Percentiles rank a stretch among this genome's conserved stretches.
Conservation (phyloP, 2,113 vertebrate species). For the Lagopus muta region DNA sequence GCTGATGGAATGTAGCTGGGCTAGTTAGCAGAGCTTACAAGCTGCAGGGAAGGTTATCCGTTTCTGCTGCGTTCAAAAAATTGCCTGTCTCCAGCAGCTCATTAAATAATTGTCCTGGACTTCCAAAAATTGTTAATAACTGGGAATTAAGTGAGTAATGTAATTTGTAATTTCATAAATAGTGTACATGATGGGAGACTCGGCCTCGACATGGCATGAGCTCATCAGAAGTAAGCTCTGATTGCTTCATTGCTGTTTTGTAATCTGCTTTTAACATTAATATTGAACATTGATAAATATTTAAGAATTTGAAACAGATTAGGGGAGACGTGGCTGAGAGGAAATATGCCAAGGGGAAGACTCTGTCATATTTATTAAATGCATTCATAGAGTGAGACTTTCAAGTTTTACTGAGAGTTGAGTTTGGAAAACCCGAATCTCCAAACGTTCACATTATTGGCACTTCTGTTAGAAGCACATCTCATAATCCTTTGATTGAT, state of each 20-base stretch:
- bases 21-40: slow-evolving; percentile 54
- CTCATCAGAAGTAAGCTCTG: slow-evolving; percentile 6
- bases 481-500: background rate
- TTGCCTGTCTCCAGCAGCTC: background rate
- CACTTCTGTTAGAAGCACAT: background rate
- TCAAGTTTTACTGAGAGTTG: background rate
- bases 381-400: background rate
- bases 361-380: slow-evolving; percentile 12
- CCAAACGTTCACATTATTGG: background rate
- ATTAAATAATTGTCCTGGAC: slow-evolving; percentile 32
- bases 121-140: slow-evolving; percentile 48
- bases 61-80: slow-evolving; percentile 11
- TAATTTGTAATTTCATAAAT: slow-evolving; percentile 27
- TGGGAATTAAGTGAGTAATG: background rate
- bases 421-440: background rate
- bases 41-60: slow-evolving; percentile 35
- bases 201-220: slow-evolving; percentile 4
- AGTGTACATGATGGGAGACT: background rate
- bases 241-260: slow-evolving; percentile 16
- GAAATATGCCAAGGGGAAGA: background rate
- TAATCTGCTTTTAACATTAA: slow-evolving; percentile 45
- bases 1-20: slow-evolving; percentile 65
- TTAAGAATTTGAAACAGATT: slow-evolving; percentile 37
- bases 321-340: slow-evolving; percentile 4
- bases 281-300: slow-evolving; percentile 52